These are phyloP conservation scores for Fundulus diaphanus DNA, from an alignment of 2,797 vertebrate genomes.

Conservation along the genomic window DNA sequence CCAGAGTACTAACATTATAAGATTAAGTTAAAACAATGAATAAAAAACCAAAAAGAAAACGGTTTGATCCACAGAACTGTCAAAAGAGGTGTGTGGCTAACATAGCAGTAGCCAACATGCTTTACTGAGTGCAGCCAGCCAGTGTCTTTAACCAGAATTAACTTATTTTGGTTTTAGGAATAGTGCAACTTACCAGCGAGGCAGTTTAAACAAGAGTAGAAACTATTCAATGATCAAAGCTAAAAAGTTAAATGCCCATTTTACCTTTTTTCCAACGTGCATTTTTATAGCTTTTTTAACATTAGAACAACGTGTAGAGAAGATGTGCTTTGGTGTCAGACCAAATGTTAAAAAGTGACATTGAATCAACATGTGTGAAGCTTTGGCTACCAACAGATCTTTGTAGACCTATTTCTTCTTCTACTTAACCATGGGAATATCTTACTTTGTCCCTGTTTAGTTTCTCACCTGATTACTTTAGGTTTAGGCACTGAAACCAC, in stretches of 20 bases:
- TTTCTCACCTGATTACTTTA: not conserved
- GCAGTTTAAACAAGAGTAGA: not conserved
- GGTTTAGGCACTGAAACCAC: not conserved
- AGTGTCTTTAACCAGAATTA: not conserved
- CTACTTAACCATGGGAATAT: not conserved
- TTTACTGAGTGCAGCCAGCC: not conserved
- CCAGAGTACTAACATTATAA: no score
- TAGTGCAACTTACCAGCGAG: not conserved
- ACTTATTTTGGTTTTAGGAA: not conserved
- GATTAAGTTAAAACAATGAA: no score
- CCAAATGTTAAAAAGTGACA: not conserved
- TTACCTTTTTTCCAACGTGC: not conserved
- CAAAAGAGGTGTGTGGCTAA: not conserved
- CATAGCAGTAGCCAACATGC: not conserved
- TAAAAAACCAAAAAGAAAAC: no score
- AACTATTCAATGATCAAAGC: not conserved
- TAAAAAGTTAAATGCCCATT: not conserved
- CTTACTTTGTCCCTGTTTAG: not conserved
- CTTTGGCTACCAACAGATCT: not conserved
- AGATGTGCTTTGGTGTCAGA: no score
- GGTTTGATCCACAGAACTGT: no score
- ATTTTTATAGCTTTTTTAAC: not conserved
- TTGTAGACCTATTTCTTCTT: not conserved
- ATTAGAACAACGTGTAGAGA: not conserved
- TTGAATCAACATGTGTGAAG: not conserved